Evolutionary conservation across 2,113 vertebrate genomes (phyloP), one percentile per base, ranked within the genome.

Genomic region (Cottus gobio): DNA sequence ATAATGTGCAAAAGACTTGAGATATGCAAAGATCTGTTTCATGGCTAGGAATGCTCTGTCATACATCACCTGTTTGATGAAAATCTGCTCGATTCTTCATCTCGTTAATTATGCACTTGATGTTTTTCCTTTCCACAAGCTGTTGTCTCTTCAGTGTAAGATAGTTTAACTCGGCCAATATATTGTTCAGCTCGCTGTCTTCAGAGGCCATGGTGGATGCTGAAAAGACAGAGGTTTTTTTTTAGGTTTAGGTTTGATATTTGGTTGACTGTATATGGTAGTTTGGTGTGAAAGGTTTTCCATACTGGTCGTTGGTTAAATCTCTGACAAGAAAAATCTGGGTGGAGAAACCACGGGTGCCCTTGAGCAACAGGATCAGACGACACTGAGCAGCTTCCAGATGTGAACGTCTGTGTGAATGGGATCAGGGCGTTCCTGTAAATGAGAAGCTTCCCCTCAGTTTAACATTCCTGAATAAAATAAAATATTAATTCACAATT

Each of bases 101-200:
- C 5, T 93, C 89, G 37, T 88, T 71, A 50, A 93, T 65, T 31
- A 93, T 30, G 7, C 5, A 26, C 61, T 90, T 48, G n/a, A 93
- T 36, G 22, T 82, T 89, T 28, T 64, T 87, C 37, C 80, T 86
- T 39, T 93, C 85, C 5, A 9, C 30, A n/a, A 95, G 83, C 42
- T 92, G 84, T 34, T 84, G 70, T 46, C 7, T 83, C 42, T 65
- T 79, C 0, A 92, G 15, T 0, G 83, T 85, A n/a, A 93, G 6
- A 2, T 58, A 2, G 6, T 63, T 82, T 31, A 94, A 16, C 26
- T 94, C 88, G 11, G 3, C 1, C 0, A 39, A 31, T 24, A 92
- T 70, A 1, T 28, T 50, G 3, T 75, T 15, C n/a, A 80, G 9
- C 54, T 90, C 67, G 0, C 3, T n/a, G 1, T 87, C 44, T 28